These are phyloP conservation scores for Apogon talboti DNA, from an alignment of 2,797 vertebrate species.

Conservation along the genomic window DNA sequence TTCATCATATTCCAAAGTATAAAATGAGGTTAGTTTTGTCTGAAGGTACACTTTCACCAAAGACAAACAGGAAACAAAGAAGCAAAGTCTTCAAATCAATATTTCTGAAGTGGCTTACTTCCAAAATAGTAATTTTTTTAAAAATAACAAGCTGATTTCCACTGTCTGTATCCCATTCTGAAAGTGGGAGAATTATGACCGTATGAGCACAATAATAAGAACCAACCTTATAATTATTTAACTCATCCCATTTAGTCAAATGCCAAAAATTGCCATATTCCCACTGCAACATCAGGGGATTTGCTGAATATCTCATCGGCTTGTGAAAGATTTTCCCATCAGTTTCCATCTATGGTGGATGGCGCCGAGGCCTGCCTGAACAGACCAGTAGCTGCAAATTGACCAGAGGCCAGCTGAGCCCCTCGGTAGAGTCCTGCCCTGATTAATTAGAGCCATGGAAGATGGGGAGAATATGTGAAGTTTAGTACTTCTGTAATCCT, in stretches of 20 bases:
- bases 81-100: too few species aligned
- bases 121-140: too few species aligned
- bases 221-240: constrained; percentile 26
- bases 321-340: constrained; percentile 36
- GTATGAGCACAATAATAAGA: background rate
- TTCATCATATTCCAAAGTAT: too few species aligned
- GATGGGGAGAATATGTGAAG: constrained; percentile 68
- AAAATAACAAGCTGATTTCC: too few species aligned
- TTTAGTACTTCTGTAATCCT: constrained; percentile 72
- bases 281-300: constrained; percentile 14
- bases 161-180: too few species aligned
- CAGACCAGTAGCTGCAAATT: constrained; percentile 75
- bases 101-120: too few species aligned
- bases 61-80: too few species aligned
- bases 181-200: too few species aligned
- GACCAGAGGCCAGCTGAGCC: constrained; percentile 73
- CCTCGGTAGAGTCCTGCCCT: constrained; percentile 67
- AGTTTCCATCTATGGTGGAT: constrained; percentile 43
- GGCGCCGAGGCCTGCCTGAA: constrained; percentile 52
- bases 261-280: constrained; percentile 28
- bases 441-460: constrained; percentile 79
- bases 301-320: constrained; percentile 48
- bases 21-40: too few species aligned
- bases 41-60: too few species aligned
- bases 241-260: constrained; percentile 30